phyloP scores from a whole-genome alignment of 2,113 vertebrate species.

The Desmodus rotundus region DNA sequence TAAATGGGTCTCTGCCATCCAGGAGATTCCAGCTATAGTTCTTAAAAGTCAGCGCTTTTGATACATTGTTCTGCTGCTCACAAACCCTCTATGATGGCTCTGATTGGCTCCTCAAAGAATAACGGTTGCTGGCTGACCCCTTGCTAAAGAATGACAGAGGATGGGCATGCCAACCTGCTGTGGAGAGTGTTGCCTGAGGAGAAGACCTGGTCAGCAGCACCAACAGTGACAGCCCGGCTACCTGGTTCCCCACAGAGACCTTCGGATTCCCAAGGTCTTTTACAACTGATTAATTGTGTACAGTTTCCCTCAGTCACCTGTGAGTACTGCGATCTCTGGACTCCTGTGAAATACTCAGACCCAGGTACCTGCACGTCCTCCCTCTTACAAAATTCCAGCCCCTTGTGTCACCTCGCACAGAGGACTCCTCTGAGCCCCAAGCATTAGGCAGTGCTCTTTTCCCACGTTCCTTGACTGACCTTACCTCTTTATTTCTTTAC shows the following conservation, averaged over 20 bases:
- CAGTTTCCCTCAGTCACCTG: neutral
- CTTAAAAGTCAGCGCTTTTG: neutral
- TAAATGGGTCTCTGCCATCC: neutral
- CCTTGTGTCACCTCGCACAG: neutral
- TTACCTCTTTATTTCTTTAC: too few species aligned
- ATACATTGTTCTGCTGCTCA: neutral
- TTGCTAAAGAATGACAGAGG: neutral
- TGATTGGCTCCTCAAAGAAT: neutral
- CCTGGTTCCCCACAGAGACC: neutral
- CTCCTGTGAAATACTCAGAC: neutral
- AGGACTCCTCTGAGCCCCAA: too few species aligned
- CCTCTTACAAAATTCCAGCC: neutral
- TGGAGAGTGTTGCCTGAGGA: neutral
- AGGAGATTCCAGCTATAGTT: too few species aligned
- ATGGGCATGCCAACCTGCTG: neutral
- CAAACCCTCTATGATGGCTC: neutral
- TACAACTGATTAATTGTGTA: neutral
- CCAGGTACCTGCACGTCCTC: neutral
- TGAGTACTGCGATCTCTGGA: neutral
- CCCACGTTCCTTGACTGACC: too few species aligned
- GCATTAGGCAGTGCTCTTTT: too few species aligned
- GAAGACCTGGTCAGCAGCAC: neutral
- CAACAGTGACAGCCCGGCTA: rapidly evolving
- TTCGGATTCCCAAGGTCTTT: neutral
- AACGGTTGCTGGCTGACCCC: neutral